A percentile compares a stretch with the other conserved stretches of the same genome.
These are phyloP conservation scores for Oscheius sp. DNA, from an alignment of 2,888 invertebrate genomes.

Conservation along the genomic window DNA sequence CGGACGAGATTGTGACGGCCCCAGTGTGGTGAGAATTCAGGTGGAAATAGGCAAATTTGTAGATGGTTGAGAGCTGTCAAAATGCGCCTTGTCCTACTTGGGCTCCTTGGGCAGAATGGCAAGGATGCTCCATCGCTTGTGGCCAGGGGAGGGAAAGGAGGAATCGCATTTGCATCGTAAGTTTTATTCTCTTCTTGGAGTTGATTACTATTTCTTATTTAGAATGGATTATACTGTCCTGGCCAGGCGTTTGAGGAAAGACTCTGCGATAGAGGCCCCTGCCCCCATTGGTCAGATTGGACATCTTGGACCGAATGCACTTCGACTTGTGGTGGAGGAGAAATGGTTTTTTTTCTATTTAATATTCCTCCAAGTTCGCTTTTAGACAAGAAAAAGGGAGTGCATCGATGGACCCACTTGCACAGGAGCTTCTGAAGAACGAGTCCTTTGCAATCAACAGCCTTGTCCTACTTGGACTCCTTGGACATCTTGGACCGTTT, in stretches of 20 bases:
- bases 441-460: slow-evolving; percentile 51
- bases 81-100: slow-evolving; percentile 49
- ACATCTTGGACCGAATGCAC: slow-evolving; percentile 47
- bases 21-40: slow-evolving; percentile 41
- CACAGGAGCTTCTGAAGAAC: slow-evolving; percentile 49
- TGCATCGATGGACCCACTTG: slow-evolving; percentile 46
- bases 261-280: slow-evolving; percentile 48
- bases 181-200: background rate
- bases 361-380: background rate
- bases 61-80: slow-evolving; percentile 45
- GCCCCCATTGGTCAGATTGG: slow-evolving; percentile 56
- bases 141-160: slow-evolving; percentile 52
- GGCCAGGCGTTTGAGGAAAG: slow-evolving; percentile 54
- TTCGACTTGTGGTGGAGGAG: slow-evolving; percentile 51
- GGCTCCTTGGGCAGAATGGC: slow-evolving; percentile 55
- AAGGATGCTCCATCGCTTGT: slow-evolving; percentile 50
- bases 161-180: slow-evolving; percentile 33
- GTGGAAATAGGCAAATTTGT: background rate
- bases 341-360: slow-evolving; percentile 36
- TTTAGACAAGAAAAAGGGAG: slow-evolving; percentile 49
- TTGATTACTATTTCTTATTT: background rate
- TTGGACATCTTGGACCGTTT: slow-evolving; percentile 57
- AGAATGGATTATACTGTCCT: slow-evolving; percentile 56
- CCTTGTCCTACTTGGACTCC: slow-evolving; percentile 52
- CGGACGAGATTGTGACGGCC: slow-evolving; percentile 51